Base-by-base conservation (phyloP, 2,113 vertebrate genomes). In the Xiphophorus hellerii region DNA sequence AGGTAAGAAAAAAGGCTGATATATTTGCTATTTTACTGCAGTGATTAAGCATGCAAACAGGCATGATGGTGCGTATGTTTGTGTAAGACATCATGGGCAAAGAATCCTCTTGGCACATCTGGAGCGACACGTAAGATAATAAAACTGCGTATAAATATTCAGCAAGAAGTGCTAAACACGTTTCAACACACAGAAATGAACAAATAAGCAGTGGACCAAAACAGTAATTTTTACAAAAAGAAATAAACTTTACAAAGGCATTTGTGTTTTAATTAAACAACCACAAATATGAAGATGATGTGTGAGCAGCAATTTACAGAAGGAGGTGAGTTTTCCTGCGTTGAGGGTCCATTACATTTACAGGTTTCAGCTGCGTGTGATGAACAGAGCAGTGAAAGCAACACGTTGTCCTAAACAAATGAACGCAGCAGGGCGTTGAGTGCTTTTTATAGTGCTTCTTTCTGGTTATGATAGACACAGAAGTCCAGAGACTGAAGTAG, bases 51-150 rank as follows among this genome's bases (percentile, higher is more conserved):
- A 90, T 89, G 91, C 87, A 91, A 76, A 79, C 64, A 13, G 69
- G 22, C 31, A 60, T 44, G 54, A 66, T 66, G 62, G 76, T 69
- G 66, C 58, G 67, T 78, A 72, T 44, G 51, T 62, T 71, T 37
- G 82, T 81, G 85, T 88, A 83, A 87, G 89, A 92, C 89, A 89
- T 90, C 81, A 87, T 86, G 89, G 90, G 79, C 87, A 87, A 81
- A 83, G 68, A 78, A 86, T 84, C 84, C 73, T 89, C 86, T 89
- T 88, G 84, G 87, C 86, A 90, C 90, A 89, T 74, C 76, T 73
- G 83, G 87, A 87, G 84, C 67, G 54, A 67, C 82, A 64, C 80
- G 69, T 28, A 64, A 78, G 76, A 84, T 74, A 75, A 84, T 73
- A 78, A 81, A 82, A 87, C 71, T 78, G 63, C 42, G 39, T 76